Conservation (phyloP, 2,888 invertebrate species). For the Epinotia nisella region DNA sequence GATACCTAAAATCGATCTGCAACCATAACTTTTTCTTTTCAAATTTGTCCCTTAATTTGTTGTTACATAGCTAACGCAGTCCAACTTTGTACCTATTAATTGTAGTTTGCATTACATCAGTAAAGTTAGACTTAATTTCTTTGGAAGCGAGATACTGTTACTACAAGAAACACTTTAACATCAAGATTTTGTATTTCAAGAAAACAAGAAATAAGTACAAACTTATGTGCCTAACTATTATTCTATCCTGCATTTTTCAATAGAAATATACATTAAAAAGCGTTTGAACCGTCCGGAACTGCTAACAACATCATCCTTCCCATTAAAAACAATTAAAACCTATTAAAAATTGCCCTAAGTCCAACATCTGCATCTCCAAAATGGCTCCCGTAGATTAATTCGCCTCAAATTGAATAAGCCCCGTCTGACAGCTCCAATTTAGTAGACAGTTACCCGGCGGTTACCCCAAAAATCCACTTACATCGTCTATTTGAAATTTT, state of each 20-base stretch:
- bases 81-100: too few species aligned
- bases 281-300: not conserved
- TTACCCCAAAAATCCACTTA: constrained; percentile 82
- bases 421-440: constrained; percentile 84
- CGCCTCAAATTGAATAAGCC: constrained; percentile 78
- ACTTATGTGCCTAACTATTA: not conserved
- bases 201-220: too few species aligned
- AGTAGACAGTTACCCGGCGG: constrained; percentile 69
- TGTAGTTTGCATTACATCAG: too few species aligned
- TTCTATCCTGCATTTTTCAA: not conserved
- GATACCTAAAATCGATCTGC: too few species aligned
- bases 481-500: constrained; percentile 80
- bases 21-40: too few species aligned
- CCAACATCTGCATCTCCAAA: constrained; percentile 39
- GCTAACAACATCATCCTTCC: constrained; percentile 6
- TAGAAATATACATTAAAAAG: not conserved
- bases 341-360: constrained; percentile 28
- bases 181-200: too few species aligned
- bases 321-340: constrained; percentile 37
- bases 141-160: too few species aligned
- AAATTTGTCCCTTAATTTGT: too few species aligned
- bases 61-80: too few species aligned
- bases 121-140: too few species aligned
- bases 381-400: constrained; percentile 75
- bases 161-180: too few species aligned